A percentile compares a stretch with the other conserved stretches of the same genome.
phyloP scores from a whole-genome alignment of 2,113 vertebrate species.

The Bolborhynchus lineola region DNA sequence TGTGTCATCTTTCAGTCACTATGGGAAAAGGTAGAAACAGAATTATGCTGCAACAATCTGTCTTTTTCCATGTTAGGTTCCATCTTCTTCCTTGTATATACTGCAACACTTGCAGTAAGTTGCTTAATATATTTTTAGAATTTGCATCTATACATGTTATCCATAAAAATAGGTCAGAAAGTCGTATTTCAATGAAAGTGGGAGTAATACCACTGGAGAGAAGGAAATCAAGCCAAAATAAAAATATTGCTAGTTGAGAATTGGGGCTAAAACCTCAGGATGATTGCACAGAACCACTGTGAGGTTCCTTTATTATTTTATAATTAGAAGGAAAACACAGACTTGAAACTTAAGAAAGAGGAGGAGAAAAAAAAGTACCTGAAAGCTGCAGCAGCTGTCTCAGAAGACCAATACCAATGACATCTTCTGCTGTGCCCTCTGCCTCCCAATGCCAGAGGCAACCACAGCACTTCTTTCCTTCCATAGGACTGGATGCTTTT shows the following conservation, averaged over 20 bases:
- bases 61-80: neutral
- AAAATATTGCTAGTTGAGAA: neutral
- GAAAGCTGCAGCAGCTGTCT: neutral
- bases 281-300: neutral
- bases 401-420: neutral
- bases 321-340: neutral
- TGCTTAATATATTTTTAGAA: neutral
- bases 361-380: neutral
- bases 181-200: neutral
- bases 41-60: neutral
- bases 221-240: slow-evolving; percentile 20
- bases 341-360: neutral
- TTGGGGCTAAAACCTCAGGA: neutral
- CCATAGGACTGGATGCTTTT: neutral
- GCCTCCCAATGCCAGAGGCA: neutral
- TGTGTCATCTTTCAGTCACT: neutral
- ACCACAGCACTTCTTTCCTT: neutral
- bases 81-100: neutral
- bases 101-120: neutral
- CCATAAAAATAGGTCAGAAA: neutral
- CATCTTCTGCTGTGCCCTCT: neutral
- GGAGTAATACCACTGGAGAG: neutral
- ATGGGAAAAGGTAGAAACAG: neutral
- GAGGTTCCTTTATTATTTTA: slow-evolving; percentile 30
- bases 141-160: neutral